Evolutionary conservation across 2,113 vertebrate genomes (phyloP), one percentile per base, ranked within the genome.

Genomic region (Tetraodon nigroviridis): DNA sequence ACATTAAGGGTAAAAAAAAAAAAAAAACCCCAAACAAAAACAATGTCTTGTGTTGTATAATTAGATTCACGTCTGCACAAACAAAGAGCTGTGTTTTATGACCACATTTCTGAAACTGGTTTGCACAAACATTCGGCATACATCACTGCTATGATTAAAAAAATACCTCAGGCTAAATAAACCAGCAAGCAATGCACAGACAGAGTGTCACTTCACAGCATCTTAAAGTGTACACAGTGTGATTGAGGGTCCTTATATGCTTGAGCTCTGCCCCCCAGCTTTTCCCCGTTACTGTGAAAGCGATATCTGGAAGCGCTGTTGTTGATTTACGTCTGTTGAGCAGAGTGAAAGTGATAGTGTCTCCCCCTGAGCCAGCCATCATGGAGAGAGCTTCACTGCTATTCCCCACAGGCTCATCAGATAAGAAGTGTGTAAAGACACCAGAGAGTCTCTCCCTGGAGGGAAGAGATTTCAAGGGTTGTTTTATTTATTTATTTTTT

Each of bases 121-220:
- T 37, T 37, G 32, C 8, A 12, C 11, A 12, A 37, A 37, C 11
- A 37, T 37, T 37, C 12, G 21, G 62, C 51, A 57, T 73, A 69
- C 68, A 66, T 78, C 58, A 76, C 76, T 69, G 53, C 51, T 45
- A 46, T 56, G 61, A 76, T 70, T n/a, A n/a, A 75, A 71, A 75
- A 81, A 75, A 37, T 47, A 62, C 57, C 49, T 69, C 18, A 74
- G 76, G 62, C 60, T 42, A 75, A 84, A 86, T 46, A 75, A 84
- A 86, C 77, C 79, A 82, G 82, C 80, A 61, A 84, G 66, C 57
- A 75, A 73, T 66, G 63, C 77, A 84, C 66, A 60, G 54, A 29
- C 54, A 51, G 68, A 15, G 12, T 67, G 66, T 29, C 61, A 42
- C 47, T 52, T 41, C 56, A 37, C 32, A 11, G 32, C 11, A 65